phyloP scores from a whole-genome alignment of 2,888 invertebrate genomes.

The Toxonevra muliebris region DNA sequence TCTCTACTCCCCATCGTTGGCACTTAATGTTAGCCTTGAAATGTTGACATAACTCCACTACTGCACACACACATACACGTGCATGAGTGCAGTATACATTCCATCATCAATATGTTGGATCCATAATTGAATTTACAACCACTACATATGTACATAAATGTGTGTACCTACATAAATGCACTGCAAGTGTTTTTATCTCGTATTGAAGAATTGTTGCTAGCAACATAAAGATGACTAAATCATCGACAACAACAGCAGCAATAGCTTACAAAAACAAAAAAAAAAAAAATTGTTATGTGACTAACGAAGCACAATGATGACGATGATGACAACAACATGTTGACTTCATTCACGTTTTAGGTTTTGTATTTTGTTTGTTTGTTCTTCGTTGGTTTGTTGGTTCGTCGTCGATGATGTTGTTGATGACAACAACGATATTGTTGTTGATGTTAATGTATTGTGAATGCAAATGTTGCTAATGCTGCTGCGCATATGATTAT shows the following conservation, averaged over 20 bases:
- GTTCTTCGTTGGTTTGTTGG: too few relatives aligned
- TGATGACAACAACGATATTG: not conserved
- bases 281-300: not conserved
- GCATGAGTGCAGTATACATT: conserved; percentile 1
- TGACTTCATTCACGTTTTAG: too few relatives aligned
- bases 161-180: too few relatives aligned
- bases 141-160: too few relatives aligned
- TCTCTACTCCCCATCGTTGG: not conserved
- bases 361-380: too few relatives aligned
- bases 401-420: not conserved
- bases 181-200: too few relatives aligned
- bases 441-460: not conserved
- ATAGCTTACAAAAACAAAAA: not conserved
- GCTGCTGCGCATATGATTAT: too few relatives aligned
- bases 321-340: too few relatives aligned
- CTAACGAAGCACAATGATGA: too few relatives aligned
- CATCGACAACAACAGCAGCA: conserved; percentile 9
- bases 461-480: too few relatives aligned
- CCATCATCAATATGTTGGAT: conserved; percentile 7
- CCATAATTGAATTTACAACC: conserved; percentile 11
- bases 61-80: too few relatives aligned
- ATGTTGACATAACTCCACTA: conserved; percentile 16
- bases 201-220: too few relatives aligned
- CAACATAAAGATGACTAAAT: not conserved
- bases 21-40: conserved; percentile 14